phyloP scores from a whole-genome alignment of 1,140 invertebrate species.

The Gryllus bimaculatus region DNA sequence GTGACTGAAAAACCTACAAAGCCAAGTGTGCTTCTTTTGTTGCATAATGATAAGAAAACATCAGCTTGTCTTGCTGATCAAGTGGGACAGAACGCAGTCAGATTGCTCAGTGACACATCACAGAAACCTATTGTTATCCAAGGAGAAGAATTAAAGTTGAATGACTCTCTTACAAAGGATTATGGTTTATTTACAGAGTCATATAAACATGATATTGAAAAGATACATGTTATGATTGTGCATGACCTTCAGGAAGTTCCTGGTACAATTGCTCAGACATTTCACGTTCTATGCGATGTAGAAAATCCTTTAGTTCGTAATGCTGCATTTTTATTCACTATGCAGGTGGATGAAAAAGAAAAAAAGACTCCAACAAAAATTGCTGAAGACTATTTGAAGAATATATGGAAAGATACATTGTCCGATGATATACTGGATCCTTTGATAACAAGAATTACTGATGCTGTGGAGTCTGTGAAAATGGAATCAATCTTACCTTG shows the following conservation, averaged over 20 bases:
- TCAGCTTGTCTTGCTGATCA: slow-evolving; percentile 8
- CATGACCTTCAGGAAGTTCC: slow-evolving; percentile 37
- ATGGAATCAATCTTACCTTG: not conserved
- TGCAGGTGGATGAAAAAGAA: slow-evolving; percentile 23
- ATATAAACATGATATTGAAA: slow-evolving; percentile 29
- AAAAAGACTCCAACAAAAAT: not conserved
- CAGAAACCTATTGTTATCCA: not conserved
- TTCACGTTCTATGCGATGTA: slow-evolving; percentile 44
- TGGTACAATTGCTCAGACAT: slow-evolving; percentile 38
- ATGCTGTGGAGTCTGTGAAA: not conserved
- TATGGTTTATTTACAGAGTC: slow-evolving; percentile 35
- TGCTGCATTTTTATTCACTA: slow-evolving; percentile 41
- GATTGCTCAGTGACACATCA: not conserved
- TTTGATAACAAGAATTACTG: slow-evolving; percentile 12
- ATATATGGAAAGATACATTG: slow-evolving; percentile 3
- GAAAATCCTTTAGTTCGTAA: slow-evolving; percentile 37
- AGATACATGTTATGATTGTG: slow-evolving; percentile 34
- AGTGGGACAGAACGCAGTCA: not conserved
- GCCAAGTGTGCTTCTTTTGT: slow-evolving; percentile 13
- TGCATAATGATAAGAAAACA: slow-evolving; percentile 8
- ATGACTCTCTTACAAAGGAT: slow-evolving; percentile 26
- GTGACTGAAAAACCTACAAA: not conserved
- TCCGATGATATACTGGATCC: slow-evolving; percentile 1
- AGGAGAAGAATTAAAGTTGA: not conserved
- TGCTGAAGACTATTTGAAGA: slow-evolving; percentile 8